Evolutionary conservation across 2,888 invertebrate genomes (phyloP), one percentile per base, ranked within the genome.

Genomic region (Thecophora atra): DNA sequence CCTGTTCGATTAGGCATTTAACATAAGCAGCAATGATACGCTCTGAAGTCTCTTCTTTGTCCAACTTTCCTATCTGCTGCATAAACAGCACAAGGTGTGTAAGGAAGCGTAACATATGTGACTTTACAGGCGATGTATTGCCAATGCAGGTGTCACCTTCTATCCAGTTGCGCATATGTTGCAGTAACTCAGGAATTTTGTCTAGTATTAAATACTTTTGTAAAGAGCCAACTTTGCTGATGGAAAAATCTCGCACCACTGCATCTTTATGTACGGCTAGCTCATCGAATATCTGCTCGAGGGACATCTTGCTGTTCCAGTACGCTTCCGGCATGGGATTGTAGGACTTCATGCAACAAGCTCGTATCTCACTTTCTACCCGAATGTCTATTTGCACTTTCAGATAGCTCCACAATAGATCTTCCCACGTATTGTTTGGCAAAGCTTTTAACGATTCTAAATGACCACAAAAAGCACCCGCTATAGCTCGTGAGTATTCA

Each of bases 391-490:
- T 92, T 83, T 95, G 90, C 0, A 92, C 90, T 81, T 91, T 91
- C 76, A 95, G 88, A 84, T 95, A 92, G 1, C 95, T 94, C 98
- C 98, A 98, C 30, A 98, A 87, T 75, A 93, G 88, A 85, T 98
- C 98, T 80, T 94, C 92, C 97, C 97, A 98, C 30, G 91, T 91
- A n/a, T 88, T 88, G 78, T 90, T 87, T 75, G 95, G 93, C 15
- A 93, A 91, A 0, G 92, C 89, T 52, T 97, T 85, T n/a, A 97
- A 84, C 7, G 93, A 91, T 42, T 90, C 88, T 54, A 97, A 86
- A 83, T 96, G 92, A 0, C 98, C 98, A 86, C 96, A 94, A 64
- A 96, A 89, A 65, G 92, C 89, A 2, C 91, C 95, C 73, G 94
- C 89, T 19, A 94, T 89, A 5, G 94, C 95, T 78, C 90, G 87